Conservation (phyloP, 2,888 invertebrate genomes). For the Actias luna region DNA sequence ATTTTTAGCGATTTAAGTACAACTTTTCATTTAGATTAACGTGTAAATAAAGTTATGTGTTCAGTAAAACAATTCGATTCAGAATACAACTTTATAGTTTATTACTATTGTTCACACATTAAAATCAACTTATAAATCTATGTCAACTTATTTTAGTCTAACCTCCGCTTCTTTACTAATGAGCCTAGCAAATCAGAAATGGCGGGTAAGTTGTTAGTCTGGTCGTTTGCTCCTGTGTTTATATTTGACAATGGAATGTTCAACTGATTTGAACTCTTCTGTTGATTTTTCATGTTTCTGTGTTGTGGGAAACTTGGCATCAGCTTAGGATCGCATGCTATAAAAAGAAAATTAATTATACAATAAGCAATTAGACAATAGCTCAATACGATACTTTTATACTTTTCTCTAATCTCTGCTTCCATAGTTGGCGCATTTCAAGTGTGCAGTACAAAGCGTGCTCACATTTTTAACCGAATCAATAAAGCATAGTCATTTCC, state of each 20-base stretch:
- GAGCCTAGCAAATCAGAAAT: slow-evolving; percentile 92
- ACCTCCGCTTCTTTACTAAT: slow-evolving; percentile 89
- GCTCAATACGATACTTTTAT: too few relatives aligned
- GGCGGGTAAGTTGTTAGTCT: slow-evolving; percentile 88
- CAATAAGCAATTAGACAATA: not conserved
- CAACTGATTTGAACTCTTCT: slow-evolving; percentile 62
- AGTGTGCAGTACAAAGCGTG: too few relatives aligned
- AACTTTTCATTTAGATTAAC: slow-evolving; percentile 2
- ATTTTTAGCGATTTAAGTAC: slow-evolving; percentile 13
- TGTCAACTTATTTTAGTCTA: slow-evolving; percentile 78
- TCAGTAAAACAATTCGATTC: slow-evolving; percentile 33
- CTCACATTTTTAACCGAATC: too few relatives aligned
- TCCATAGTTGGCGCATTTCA: too few relatives aligned
- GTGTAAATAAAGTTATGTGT: slow-evolving; percentile 34
- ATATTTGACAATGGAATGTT: slow-evolving; percentile 71
- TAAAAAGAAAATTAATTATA: slow-evolving; percentile 40
- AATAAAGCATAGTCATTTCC: too few relatives aligned
- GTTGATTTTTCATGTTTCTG: slow-evolving; percentile 88
- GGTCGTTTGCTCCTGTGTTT: slow-evolving; percentile 85
- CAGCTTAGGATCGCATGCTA: slow-evolving; percentile 97
- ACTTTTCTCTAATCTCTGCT: too few relatives aligned
- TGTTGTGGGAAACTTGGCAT: slow-evolving; percentile 99
- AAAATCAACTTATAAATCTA: not conserved
- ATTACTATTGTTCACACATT: slow-evolving; percentile 6
- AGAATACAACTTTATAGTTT: slow-evolving; percentile 21